Conservation (phyloP, 2,797 vertebrate genomes). For the Zalophus californianus region DNA sequence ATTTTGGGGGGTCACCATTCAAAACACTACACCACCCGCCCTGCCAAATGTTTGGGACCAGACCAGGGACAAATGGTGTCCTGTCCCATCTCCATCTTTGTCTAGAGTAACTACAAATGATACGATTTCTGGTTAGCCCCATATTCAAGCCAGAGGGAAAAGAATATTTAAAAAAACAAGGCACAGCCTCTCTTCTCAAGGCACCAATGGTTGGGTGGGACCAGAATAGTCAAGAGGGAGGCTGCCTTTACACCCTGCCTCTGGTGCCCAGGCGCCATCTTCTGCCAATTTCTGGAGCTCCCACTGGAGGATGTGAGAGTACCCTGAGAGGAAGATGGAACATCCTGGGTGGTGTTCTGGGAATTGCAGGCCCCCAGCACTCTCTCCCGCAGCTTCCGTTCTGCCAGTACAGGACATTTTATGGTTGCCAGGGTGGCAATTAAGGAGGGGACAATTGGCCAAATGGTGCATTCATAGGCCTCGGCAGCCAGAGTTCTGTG, state of each 20-base stretch:
- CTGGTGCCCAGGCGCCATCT: neutral
- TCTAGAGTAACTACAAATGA: neutral
- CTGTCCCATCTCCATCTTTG: neutral
- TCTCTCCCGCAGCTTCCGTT: neutral
- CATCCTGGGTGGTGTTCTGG: neutral
- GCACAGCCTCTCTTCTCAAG: neutral
- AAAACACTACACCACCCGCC: neutral
- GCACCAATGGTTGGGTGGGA: fast-evolving
- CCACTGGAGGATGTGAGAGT: neutral
- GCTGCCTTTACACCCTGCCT: fast-evolving
- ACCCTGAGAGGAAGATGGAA: neutral
- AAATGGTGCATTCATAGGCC: constrained; percentile 46
- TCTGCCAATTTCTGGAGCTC: neutral
- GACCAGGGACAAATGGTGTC: neutral
- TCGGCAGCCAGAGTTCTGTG: neutral
- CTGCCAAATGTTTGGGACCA: neutral
- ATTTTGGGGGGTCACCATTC: neutral
- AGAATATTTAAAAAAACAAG: neutral
- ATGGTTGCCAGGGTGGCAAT: constrained; percentile 16
- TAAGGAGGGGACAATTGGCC: constrained; percentile 22
- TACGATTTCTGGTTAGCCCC: neutral
- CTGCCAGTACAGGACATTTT: constrained; percentile 20
- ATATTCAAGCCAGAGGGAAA: neutral
- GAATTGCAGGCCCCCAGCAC: neutral
- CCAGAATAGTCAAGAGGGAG: neutral